These are phyloP conservation scores for Conger conger DNA, from an alignment of 2,113 vertebrate genomes.

Conservation along the genomic window DNA sequence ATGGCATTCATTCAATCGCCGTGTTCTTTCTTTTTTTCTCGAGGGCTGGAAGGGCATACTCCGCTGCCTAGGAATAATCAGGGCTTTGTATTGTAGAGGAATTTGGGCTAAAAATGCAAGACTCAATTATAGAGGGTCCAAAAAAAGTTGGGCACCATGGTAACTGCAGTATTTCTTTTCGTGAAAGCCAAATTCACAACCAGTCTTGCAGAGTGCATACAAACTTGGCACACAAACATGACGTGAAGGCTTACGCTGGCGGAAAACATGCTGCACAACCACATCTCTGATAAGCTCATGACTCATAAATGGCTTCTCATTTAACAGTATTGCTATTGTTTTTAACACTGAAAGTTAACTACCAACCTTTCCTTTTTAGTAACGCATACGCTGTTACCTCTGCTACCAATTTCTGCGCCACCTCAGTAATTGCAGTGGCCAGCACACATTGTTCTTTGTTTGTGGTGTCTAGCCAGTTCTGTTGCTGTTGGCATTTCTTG, in stretches of 20 bases:
- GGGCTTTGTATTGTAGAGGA: constrained; percentile 71
- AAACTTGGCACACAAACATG: not conserved
- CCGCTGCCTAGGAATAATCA: constrained; percentile 69
- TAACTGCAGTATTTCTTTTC: constrained; percentile 60
- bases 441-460: not conserved
- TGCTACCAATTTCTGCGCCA: too few species aligned
- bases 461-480: not conserved
- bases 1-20: constrained; percentile 61
- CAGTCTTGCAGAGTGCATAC: constrained; percentile 33
- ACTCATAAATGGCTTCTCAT: not conserved
- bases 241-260: not conserved
- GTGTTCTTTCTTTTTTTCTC: constrained; percentile 34
- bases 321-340: too few species aligned
- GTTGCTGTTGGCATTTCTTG: not conserved
- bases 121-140: constrained; percentile 61
- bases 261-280: constrained; percentile 21
- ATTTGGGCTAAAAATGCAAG: constrained; percentile 59
- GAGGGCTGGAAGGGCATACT: constrained; percentile 20
- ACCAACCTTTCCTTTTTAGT: not conserved
- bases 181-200: constrained; percentile 50
- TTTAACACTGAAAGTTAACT: too few species aligned
- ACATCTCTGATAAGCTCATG: constrained; percentile 4
- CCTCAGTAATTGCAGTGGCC: too few species aligned
- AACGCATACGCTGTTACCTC: too few species aligned
- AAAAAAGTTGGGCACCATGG: constrained; percentile 55